Evolutionary conservation across 2,888 invertebrate species (phyloP).

Genomic region (Hylaea fasciaria): DNA sequence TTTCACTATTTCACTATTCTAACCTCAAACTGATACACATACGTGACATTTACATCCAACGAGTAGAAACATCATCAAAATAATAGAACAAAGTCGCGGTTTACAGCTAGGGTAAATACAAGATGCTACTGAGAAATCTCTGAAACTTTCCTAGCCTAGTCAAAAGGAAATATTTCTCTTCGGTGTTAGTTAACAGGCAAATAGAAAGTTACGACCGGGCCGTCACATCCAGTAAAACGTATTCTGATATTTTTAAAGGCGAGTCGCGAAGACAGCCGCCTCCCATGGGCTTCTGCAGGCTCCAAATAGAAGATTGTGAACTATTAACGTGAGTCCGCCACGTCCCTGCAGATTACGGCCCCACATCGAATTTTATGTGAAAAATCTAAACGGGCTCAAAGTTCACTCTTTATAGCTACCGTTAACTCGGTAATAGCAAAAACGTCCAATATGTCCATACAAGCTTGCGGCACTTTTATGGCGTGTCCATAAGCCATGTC

Average conservation of each 20-base stretch:
- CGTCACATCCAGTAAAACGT: constrained; percentile 44
- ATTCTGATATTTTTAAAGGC: constrained; percentile 45
- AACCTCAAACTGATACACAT: too few species aligned
- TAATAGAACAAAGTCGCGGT: too few species aligned
- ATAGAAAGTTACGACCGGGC: constrained; percentile 13
- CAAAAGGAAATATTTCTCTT: too few species aligned
- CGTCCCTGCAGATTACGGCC: constrained; percentile 53
- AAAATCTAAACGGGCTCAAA: constrained; percentile 48
- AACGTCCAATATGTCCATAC: constrained; percentile 27
- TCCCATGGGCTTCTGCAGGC: constrained; percentile 58
- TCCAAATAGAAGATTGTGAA: constrained; percentile 62
- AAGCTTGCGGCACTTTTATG: constrained; percentile 25
- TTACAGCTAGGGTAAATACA: too few species aligned
- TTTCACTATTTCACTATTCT: too few species aligned
- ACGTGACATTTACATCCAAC: too few species aligned
- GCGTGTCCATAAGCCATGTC: constrained; percentile 34
- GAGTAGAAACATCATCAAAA: too few species aligned
- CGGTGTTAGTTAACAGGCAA: too few species aligned
- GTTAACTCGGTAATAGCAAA: constrained; percentile 43
- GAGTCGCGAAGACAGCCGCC: constrained; percentile 21
- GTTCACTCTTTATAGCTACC: constrained; percentile 45
- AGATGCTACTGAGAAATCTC: too few species aligned
- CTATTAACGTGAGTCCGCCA: constrained; percentile 58
- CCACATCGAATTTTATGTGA: constrained; percentile 47
- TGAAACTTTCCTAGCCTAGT: too few species aligned